Base-by-base conservation (phyloP, 2,113 vertebrate genomes). In the Salvelinus namaycush region DNA sequence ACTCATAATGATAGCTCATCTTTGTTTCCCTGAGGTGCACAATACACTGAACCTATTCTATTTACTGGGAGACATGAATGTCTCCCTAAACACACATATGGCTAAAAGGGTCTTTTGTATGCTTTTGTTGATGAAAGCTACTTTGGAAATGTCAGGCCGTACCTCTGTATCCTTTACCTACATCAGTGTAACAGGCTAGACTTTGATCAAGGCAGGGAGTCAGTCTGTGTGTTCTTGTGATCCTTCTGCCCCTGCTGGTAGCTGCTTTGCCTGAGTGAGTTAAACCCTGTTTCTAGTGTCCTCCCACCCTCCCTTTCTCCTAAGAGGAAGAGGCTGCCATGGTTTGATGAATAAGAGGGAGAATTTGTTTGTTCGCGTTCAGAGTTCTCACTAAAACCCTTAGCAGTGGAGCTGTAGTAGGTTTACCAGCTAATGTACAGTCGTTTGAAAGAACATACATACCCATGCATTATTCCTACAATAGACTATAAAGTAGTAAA, bases 311-410 rank as follows among this genome's bases (percentile, higher is more conserved):
- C 59, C n/a, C 57, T 64, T 60, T 48, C 73, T 74, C 73, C 86
- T 87, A 77, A 77, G 79, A 84, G 77, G 85, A 79, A 85, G 87
- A 86, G 82, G 82, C 88, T 80, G 82, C 79, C 74, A 84, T 60
- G 82, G 81, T 89, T 86, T 83, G 88, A 81, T 88, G 79, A 84
- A 86, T 83, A 87, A 81, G 82, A 81, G 84, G 81, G 84, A 60
- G 54, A 81, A 80, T 72, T 77, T 81, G 39, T 44, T 12, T 44
- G 9, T 78, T 87, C 76, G 86, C 74, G 77, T 78, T 80, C 83
- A 74, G 83, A 86, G 87, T 82, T 87, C 81, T 84, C 27, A 84
- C 79, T 51, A 9, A 54, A 75, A 81, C 70, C 81, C 79, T 76
- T 49, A 80, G 77, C 80, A 22, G 9, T 64, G 77, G 48, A 80